Base-by-base conservation (phyloP, 2,888 invertebrate species). In the Amblyteles armatorius region DNA sequence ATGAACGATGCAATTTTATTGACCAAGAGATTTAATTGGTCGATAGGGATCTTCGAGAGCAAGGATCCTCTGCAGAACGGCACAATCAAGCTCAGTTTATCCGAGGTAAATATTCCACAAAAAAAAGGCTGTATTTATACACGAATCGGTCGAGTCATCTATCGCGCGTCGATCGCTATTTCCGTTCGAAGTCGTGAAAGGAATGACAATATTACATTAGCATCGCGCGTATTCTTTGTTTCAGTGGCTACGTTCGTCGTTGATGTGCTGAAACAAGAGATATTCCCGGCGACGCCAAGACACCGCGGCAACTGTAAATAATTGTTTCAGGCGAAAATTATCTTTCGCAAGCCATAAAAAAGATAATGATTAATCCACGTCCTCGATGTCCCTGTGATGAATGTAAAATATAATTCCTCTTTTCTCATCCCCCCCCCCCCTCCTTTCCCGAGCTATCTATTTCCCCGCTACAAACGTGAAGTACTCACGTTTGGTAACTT, bases 11-110 rank as follows among this genome's bases (percentile, higher is more conserved):
- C 13, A 40, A 67, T 82, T 86, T 84, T 69, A 86, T 94, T 95
- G 69, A 63, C 29, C 26, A n/a, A 33, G n/a, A 2, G 5, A 63
- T 63, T 33, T 33, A 16, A 7, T 5, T 33, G 63, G 0, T 33
- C 60, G 33, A 29, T 91, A 96, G 96, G 95, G 93, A 95, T 96
- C 86, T 96, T 97, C 93, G 97, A 97, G 93, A 95, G 96, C 84
- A 97, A 97, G 93, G 97, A 97, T 93, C 96, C 97, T 48, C 95
- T 97, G 80, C 97, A 97, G 93, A 97, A 97, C 92, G 97, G 97
- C 90, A 96, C 95, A 87, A 96, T 98, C 85, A 98, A 97, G 94
- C 95, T 98, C 89, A 97, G 96, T 92, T 95, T 98, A 92, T 95
- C 97, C 73, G 98, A 98, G 95, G 97, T 97, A 95, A 94, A 94